A percentile compares a stretch with the other conserved stretches of the same genome.
Evolutionary conservation across 2,113 vertebrate species (phyloP).

Genomic region (Lota lota): DNA sequence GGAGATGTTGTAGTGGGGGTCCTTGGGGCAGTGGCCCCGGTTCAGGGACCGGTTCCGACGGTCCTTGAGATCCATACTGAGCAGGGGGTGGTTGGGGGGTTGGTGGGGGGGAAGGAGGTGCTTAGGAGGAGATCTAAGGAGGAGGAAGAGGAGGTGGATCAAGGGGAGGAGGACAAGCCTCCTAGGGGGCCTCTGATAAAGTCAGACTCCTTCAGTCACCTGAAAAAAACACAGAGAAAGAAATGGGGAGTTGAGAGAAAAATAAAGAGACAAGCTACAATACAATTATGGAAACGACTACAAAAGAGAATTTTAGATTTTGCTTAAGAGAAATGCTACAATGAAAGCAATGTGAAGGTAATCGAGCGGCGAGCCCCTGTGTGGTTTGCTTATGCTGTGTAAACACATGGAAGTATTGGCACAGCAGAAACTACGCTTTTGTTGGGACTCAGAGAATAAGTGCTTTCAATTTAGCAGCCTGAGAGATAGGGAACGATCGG

Average conservation of each 20-base stretch:
- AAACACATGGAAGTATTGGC: constrained; percentile 45
- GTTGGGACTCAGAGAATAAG: constrained; percentile 24
- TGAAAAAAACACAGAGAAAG: constrained; percentile 46
- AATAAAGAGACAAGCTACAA: constrained; percentile 38
- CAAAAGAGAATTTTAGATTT: no score
- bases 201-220: constrained; percentile 63
- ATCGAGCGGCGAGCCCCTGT: no score
- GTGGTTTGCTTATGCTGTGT: no score
- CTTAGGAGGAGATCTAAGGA: background rate
- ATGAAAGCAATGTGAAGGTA: no score
- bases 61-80: constrained; percentile 90
- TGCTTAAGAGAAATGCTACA: no score
- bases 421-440: constrained; percentile 44
- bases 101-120: constrained; percentile 19
- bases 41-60: constrained; percentile 89
- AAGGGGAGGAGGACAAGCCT: constrained; percentile 24
- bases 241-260: constrained; percentile 11
- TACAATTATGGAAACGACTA: constrained; percentile 24
- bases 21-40: constrained; percentile 84
- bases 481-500: constrained; percentile 42
- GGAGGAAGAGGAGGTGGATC: background rate
- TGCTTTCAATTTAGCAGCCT: constrained; percentile 42
- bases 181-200: constrained; percentile 42
- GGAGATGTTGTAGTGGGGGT: constrained; percentile 88
- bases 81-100: background rate